Percentiles rank a stretch among this genome's conserved stretches.
These are phyloP conservation scores for Phymanthus crucifer DNA, from an alignment of 92 coral and sea anemone species.

Conservation along the genomic window DNA sequence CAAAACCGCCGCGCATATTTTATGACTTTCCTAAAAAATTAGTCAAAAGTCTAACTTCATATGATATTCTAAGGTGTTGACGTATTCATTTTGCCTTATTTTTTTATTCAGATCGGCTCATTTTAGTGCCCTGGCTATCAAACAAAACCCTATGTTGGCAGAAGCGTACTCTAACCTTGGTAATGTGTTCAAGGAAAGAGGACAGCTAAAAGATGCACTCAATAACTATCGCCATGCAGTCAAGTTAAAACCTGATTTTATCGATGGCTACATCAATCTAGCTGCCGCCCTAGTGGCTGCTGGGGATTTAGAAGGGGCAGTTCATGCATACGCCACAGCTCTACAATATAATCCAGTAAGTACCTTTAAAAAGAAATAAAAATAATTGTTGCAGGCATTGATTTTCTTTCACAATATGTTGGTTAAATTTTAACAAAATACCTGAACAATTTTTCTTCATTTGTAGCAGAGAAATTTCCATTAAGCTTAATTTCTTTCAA, in stretches of 20 bases:
- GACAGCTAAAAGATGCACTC: slow-evolving; percentile 96
- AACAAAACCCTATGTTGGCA: slow-evolving; percentile 97
- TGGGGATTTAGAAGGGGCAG: slow-evolving; percentile 98
- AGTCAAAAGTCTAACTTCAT: background rate
- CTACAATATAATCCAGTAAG: slow-evolving; percentile 96
- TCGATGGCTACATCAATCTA: slow-evolving; percentile 97
- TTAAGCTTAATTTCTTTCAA: background rate
- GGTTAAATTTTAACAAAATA: background rate
- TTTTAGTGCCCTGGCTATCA: slow-evolving; percentile 94
- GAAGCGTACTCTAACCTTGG: slow-evolving; percentile 99
- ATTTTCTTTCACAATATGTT: background rate
- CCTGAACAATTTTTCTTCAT: background rate
- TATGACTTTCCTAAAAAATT: slow-evolving; percentile 33
- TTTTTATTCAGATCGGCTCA: slow-evolving; percentile 81
- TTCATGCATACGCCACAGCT: slow-evolving; percentile 97
- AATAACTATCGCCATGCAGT: slow-evolving; percentile 99
- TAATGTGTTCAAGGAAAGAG: slow-evolving; percentile 97
- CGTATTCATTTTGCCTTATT: background rate
- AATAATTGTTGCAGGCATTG: background rate
- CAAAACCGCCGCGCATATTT: slow-evolving; percentile 14
- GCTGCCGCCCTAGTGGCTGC: slow-evolving; percentile 99
- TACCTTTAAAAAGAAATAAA: too few relatives aligned
- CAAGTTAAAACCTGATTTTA: slow-evolving; percentile 98
- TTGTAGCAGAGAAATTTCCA: background rate
- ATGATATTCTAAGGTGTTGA: slow-evolving; percentile 13